Conservation (phyloP, 2,113 vertebrate species). For the Bubo bubo region DNA sequence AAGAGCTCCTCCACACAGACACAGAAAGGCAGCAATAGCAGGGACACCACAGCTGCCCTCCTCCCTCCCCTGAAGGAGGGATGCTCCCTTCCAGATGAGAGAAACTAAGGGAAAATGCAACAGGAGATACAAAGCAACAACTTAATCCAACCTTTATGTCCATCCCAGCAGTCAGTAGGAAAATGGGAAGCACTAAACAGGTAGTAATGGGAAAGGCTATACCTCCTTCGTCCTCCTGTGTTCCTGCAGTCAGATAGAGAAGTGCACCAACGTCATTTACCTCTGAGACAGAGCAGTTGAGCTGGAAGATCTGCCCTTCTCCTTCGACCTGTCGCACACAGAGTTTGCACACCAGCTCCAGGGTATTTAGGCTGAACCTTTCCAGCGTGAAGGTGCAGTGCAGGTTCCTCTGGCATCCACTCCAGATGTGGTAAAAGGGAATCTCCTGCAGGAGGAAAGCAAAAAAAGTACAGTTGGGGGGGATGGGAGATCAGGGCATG, state of each 20-base stretch:
- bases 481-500: rapidly evolving
- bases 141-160: background rate
- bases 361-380: slow-evolving; percentile 84
- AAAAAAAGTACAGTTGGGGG: background rate
- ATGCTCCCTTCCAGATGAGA: background rate
- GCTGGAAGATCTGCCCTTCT: slow-evolving; percentile 95
- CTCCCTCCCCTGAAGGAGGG: background rate
- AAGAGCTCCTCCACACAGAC: background rate
- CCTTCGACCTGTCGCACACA: slow-evolving; percentile 94
- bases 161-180: background rate
- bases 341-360: slow-evolving; percentile 90
- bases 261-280: slow-evolving; percentile 56
- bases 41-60: background rate
- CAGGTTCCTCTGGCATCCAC: slow-evolving; percentile 87
- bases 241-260: background rate
- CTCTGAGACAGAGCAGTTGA: slow-evolving; percentile 90
- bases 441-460: slow-evolving; percentile 81
- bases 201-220: background rate
- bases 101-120: background rate
- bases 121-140: rapidly evolving
- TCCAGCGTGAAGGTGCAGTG: slow-evolving; percentile 94
- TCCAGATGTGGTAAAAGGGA: slow-evolving; percentile 94
- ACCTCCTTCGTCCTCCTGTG: background rate
- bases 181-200: background rate
- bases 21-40: background rate